Base-by-base conservation (phyloP, 1,140 invertebrate species). In the Drosophila jambulina region DNA sequence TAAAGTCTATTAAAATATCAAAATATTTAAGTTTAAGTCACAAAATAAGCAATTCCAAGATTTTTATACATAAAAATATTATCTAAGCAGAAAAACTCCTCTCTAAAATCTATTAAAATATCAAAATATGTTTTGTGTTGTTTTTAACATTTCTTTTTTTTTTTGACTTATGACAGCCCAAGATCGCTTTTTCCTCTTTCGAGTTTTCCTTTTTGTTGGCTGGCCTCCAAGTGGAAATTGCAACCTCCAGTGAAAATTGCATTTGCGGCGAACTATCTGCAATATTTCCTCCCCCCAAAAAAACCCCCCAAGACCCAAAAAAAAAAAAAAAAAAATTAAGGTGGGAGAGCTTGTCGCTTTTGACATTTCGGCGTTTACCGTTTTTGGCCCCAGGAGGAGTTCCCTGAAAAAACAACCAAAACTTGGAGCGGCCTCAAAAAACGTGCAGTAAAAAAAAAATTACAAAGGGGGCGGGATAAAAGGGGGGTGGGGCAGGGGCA, bases 291-390 rank as follows among this genome's bases (percentile, higher is more conserved):
- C 4, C 25, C 23, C 23, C 25, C 19, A 17, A 25, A 25, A 17
- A 21, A 1, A 21, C 49, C 54, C 27, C 21, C 17, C 13, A 36
- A 34, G 8, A 34, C 23, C 15, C 0, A 29, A 34, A 61, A 56
- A 36, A 21, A n/a, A 17, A 29, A 15, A 32, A 59, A 34, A 48
- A 34, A 56, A 56, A 38, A 38, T 25, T 32, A 25, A 65, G 65
- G 61, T 67, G 65, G 61, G 32, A 69, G 56, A 64, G 53, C 70
- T 49, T 74, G 67, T 32, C 68, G 40, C 70, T 72, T 74, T 74
- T 72, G 70, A 74, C 70, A 74, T 72, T 69, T 68, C 36, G 5
- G 34, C 40, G 25, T 65, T 65, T 65, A 60, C 42, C 42, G 34
- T 25, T 27, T 27, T 27, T 63, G 43, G 23, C 32, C 34, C 21